phyloP scores from a whole-genome alignment of 1,140 invertebrate genomes.

The Heliconius hermathena region DNA sequence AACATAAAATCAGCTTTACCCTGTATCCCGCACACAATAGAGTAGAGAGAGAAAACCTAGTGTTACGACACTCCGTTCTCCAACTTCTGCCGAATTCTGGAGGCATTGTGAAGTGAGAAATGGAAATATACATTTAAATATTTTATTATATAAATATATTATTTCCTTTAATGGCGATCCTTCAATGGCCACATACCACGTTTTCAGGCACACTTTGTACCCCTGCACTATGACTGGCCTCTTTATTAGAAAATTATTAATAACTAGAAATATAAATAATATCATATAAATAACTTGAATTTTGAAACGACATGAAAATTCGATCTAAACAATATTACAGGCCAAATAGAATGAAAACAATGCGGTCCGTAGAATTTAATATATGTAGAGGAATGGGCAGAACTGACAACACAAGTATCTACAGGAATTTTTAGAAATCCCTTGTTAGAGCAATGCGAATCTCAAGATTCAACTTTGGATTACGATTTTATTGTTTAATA shows the following conservation, averaged over 20 bases:
- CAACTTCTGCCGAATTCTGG: no score
- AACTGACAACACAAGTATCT: conserved; percentile 37
- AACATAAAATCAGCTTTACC: no score
- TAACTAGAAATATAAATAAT: not conserved
- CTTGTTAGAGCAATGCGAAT: conserved; percentile 39
- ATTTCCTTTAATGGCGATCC: no score
- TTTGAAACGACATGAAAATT: not conserved
- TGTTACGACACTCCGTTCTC: no score
- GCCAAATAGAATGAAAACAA: conserved; percentile 38
- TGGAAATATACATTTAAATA: not conserved
- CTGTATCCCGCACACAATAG: no score
- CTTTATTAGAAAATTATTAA: no score
- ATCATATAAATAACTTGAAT: not conserved
- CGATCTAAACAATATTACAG: not conserved
- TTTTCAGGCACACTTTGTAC: no score
- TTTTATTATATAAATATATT: no score
- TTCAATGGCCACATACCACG: no score
- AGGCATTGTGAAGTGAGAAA: no score
- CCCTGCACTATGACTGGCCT: no score
- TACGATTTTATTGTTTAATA: not conserved
- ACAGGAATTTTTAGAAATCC: conserved; percentile 44
- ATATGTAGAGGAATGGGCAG: conserved; percentile 39
- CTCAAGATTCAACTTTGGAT: conserved; percentile 23
- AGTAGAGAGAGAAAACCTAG: no score
- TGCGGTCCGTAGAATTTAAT: conserved; percentile 53